phyloP scores from a whole-genome alignment of 2,888 invertebrate genomes.

The Eupeodes luniger region DNA sequence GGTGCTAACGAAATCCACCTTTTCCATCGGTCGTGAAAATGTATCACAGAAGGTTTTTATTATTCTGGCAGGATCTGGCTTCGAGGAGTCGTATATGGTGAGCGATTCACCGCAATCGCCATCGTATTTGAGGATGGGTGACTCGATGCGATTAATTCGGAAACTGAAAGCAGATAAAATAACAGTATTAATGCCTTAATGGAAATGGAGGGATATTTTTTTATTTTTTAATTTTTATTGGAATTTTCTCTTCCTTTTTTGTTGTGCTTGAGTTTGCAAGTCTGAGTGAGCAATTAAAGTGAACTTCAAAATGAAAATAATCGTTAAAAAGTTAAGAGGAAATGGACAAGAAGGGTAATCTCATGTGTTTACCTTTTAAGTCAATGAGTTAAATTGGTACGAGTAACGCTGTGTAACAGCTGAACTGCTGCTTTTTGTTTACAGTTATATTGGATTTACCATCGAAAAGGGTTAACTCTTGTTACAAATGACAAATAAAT shows the following conservation, averaged over 20 bases:
- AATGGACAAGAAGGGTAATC: constrained; percentile 9
- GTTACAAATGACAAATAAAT: no score
- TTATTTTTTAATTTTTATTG: background rate
- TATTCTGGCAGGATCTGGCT: constrained; percentile 94
- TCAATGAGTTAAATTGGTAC: background rate
- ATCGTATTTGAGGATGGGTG: constrained; percentile 93
- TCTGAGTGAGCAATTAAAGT: constrained; percentile 27
- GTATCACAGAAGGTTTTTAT: constrained; percentile 98
- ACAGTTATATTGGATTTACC: no score
- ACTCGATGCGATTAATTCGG: constrained; percentile 94
- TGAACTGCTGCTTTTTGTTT: background rate
- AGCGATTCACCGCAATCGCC: constrained; percentile 96
- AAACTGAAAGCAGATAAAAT: constrained; percentile 86
- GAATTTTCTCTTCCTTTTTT: background rate
- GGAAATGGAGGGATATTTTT: constrained; percentile 10
- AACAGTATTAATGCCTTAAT: constrained; percentile 32
- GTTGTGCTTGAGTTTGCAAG: background rate
- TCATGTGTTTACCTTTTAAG: constrained; percentile 26
- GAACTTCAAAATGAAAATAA: constrained; percentile 18
- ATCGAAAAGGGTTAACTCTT: no score
- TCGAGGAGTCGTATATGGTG: constrained; percentile 94
- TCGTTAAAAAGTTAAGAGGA: constrained; percentile 10
- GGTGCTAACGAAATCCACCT: constrained; percentile 95
- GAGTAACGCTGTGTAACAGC: no score
- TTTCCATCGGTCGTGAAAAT: constrained; percentile 96